Percentiles rank a stretch among this genome's conserved stretches.
Evolutionary conservation across 2,797 vertebrate species (phyloP).

Genomic region (Artibeus jamaicensis): DNA sequence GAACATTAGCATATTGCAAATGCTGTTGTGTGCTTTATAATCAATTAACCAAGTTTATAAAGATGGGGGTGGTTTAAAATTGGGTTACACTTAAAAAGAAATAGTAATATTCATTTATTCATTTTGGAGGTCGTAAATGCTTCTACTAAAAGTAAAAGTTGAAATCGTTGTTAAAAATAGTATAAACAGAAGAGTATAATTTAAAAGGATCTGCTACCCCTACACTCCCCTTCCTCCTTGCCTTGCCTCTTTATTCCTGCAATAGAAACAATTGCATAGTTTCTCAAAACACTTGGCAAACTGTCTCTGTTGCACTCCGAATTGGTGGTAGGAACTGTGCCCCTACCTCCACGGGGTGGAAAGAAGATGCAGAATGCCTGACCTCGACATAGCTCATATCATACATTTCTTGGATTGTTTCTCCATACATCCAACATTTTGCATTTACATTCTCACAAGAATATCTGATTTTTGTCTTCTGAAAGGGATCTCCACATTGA

Average conservation of each 20-base stretch:
- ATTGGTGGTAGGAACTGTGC: neutral
- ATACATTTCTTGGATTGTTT: neutral
- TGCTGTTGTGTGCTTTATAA: accelerated
- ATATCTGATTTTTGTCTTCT: conserved; percentile 47
- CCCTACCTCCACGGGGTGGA: accelerated
- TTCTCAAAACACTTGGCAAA: neutral
- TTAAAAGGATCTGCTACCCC: conserved; percentile 31
- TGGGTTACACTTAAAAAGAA: neutral
- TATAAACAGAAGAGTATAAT: conserved; percentile 39
- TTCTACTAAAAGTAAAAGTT: neutral
- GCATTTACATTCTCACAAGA: neutral
- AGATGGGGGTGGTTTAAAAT: neutral
- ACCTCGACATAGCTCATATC: neutral
- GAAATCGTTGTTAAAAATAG: neutral
- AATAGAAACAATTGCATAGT: neutral
- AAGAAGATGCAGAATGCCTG: neutral
- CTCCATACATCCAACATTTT: neutral
- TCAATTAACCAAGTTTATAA: neutral
- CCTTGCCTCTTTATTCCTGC: neutral
- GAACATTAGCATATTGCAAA: neutral
- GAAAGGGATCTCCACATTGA: neutral
- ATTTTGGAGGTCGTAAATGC: neutral
- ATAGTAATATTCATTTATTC: neutral
- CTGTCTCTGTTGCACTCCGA: neutral
- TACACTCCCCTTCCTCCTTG: accelerated